Evolutionary conservation across 2,113 vertebrate genomes (phyloP).

Genomic region (Aegypius monachus): DNA sequence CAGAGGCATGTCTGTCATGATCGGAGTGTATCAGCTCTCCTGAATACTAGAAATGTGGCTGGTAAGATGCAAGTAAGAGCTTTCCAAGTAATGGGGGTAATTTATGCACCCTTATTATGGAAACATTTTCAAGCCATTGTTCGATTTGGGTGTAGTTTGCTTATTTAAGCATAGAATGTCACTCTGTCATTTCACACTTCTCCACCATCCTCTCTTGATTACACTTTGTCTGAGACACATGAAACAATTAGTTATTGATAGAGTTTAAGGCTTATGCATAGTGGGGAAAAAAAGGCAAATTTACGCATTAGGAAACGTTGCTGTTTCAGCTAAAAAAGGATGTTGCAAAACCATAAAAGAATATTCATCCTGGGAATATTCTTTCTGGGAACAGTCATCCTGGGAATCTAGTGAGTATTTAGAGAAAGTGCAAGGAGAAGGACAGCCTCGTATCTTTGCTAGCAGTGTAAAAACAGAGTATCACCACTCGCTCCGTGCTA

Average conservation of each 20-base stretch:
- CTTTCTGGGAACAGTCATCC: background rate
- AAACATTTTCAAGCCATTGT: conserved; percentile 36
- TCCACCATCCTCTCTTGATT: conserved; percentile 37
- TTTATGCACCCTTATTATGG: conserved; percentile 59
- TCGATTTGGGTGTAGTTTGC: conserved; percentile 54
- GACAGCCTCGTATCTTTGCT: background rate
- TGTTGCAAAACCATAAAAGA: background rate
- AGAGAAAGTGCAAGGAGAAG: background rate
- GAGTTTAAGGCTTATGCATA: conserved; percentile 15
- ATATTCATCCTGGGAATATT: background rate
- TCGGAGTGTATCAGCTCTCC: background rate
- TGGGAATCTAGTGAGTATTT: background rate
- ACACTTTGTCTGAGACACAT: conserved; percentile 41
- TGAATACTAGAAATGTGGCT: conserved; percentile 26
- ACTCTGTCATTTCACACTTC: conserved; percentile 61
- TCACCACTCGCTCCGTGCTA: fast-evolving
- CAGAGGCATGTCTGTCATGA: conserved; percentile 40
- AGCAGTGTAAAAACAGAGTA: background rate
- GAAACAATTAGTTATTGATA: conserved; percentile 47
- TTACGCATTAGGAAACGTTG: background rate
- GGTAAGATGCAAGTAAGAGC: conserved; percentile 42
- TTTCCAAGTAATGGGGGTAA: conserved; percentile 54
- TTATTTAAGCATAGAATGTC: conserved; percentile 64
- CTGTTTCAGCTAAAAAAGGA: background rate
- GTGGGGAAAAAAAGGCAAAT: background rate